Evolutionary conservation across 2,888 invertebrate genomes (phyloP).

Genomic region (Empis stercorea): DNA sequence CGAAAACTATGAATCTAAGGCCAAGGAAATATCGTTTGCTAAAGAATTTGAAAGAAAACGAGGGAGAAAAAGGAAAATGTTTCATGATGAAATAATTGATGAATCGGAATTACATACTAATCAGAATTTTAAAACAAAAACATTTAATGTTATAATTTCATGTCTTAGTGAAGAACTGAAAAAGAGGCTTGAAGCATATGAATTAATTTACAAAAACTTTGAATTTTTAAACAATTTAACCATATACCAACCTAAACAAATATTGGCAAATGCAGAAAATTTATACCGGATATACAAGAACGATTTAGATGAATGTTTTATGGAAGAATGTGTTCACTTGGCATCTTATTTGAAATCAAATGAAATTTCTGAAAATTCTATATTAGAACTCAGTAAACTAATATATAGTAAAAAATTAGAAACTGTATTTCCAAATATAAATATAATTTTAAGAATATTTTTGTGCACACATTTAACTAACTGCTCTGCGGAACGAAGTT

Average conservation of each 20-base stretch:
- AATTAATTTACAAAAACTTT: neutral
- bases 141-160: neutral
- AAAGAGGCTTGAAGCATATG: neutral
- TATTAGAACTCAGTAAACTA: neutral
- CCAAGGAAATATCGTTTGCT: neutral
- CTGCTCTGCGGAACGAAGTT: neutral
- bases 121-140: neutral
- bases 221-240: neutral
- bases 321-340: neutral
- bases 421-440: neutral
- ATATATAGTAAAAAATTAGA: neutral
- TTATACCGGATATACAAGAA: neutral
- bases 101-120: neutral
- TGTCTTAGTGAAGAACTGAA: neutral
- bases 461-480: neutral
- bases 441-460: neutral
- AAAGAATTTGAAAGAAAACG: neutral
- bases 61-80: neutral
- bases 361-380: neutral
- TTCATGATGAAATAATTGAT: neutral
- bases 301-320: neutral
- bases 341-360: neutral
- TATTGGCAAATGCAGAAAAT: neutral
- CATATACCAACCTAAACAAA: neutral
- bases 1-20: neutral